Conservation (phyloP, 2,113 vertebrate species). For the Stercorarius parasiticus region DNA sequence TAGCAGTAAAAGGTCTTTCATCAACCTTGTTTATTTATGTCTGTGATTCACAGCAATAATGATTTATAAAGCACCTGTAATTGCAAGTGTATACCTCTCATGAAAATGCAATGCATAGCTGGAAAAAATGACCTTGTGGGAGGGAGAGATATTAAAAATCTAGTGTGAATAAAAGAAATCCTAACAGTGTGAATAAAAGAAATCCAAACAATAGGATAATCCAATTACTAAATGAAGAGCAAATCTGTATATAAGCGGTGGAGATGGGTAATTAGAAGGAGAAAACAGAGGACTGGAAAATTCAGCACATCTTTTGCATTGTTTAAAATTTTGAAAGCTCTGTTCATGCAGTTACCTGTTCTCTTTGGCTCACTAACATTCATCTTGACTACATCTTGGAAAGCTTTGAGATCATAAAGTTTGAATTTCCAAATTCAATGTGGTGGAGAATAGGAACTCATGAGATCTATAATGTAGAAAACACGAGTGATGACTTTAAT, state of each 20-base stretch:
- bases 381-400: neutral
- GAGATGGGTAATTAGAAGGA: neutral
- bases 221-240: neutral
- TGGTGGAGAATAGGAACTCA: neutral
- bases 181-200: neutral
- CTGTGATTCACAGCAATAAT: neutral
- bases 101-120: neutral
- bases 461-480: neutral
- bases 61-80: slow-evolving; percentile 40
- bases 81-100: neutral
- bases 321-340: neutral
- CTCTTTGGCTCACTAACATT: neutral
- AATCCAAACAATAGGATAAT: neutral
- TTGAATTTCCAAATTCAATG: neutral
- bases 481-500: neutral
- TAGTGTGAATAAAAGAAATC: neutral
- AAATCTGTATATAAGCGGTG: neutral
- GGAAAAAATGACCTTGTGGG: slow-evolving; percentile 1
- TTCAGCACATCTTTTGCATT: neutral
- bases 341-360: neutral
- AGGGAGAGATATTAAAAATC: neutral
- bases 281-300: neutral
- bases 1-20: slow-evolving; percentile 34
- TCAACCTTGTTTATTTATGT: slow-evolving; percentile 43
- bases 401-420: neutral